These are phyloP conservation scores for Perizoma affinitatum DNA, from an alignment of 2,888 invertebrate genomes.

Conservation along the genomic window DNA sequence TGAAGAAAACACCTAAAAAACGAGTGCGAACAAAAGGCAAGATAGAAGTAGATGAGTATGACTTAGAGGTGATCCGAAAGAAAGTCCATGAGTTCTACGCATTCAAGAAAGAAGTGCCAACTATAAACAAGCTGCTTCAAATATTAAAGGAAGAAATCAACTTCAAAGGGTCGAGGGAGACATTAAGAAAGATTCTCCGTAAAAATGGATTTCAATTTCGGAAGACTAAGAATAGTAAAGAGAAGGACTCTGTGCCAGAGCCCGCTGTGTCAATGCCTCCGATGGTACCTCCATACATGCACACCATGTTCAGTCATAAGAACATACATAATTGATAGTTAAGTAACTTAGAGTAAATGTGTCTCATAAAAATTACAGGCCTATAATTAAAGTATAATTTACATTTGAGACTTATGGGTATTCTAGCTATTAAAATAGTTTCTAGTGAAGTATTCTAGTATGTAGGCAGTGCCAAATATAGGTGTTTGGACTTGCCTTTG, in stretches of 20 bases:
- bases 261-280: constrained; percentile 64
- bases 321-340: constrained; percentile 54
- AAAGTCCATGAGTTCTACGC: constrained; percentile 80
- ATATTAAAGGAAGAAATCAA: constrained; percentile 76
- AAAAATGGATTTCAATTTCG: constrained; percentile 79
- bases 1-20: constrained; percentile 74
- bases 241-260: constrained; percentile 65
- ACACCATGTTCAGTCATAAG: constrained; percentile 76
- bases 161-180: constrained; percentile 77
- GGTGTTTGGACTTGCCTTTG: no score
- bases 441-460: no score
- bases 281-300: constrained; percentile 74
- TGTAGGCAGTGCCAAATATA: no score
- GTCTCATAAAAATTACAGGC: no score
- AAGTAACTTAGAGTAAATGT: no score
- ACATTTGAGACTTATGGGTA: no score
- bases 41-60: constrained; percentile 77
- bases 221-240: constrained; percentile 76
- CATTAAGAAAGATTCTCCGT: constrained; percentile 71
- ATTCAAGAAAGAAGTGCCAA: constrained; percentile 78
- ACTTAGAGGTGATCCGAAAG: constrained; percentile 72
- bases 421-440: not conserved
- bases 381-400: no score
- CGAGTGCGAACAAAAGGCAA: constrained; percentile 75
- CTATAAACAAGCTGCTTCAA: constrained; percentile 74